Percentiles rank a stretch among this genome's conserved stretches.
These are phyloP conservation scores for Drosophila formosana DNA, from an alignment of 2,888 invertebrate species.

Conservation along the genomic window DNA sequence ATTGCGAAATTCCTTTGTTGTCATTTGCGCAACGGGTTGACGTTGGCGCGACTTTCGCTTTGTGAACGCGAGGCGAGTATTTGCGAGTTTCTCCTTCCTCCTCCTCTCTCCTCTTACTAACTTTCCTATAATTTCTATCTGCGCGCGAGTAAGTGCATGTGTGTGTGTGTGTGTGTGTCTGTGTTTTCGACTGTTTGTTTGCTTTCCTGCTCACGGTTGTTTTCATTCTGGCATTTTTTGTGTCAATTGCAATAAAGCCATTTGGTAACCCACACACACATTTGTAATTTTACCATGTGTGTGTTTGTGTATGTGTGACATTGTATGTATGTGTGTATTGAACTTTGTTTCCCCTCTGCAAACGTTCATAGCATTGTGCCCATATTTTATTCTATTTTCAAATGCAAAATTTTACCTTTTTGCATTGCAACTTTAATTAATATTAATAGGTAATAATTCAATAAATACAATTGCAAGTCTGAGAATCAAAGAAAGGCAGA, in stretches of 20 bases:
- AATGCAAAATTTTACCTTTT: neutral
- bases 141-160: neutral
- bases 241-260: constrained; percentile 68
- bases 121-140: constrained; percentile 3
- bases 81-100: constrained; percentile 15
- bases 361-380: neutral
- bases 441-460: neutral
- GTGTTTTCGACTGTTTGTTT: constrained; percentile 11
- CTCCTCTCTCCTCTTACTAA: neutral
- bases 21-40: constrained; percentile 49
- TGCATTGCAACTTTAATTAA: neutral
- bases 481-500: too few relatives aligned
- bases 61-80: constrained; percentile 9
- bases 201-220: constrained; percentile 48
- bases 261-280: constrained; percentile 35
- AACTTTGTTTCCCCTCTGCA: neutral
- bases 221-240: constrained; percentile 50
- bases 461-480: too few relatives aligned
- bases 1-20: constrained; percentile 78
- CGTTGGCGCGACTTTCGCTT: constrained; percentile 26
- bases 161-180: constrained; percentile 7
- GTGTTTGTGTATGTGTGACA: constrained; percentile 5
- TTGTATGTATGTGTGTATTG: neutral
- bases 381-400: neutral
- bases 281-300: constrained; percentile 17